A percentile compares a stretch with the other conserved stretches of the same genome.
phyloP scores from a whole-genome alignment of 2,113 vertebrate genomes.

The Pluvialis apricaria region DNA sequence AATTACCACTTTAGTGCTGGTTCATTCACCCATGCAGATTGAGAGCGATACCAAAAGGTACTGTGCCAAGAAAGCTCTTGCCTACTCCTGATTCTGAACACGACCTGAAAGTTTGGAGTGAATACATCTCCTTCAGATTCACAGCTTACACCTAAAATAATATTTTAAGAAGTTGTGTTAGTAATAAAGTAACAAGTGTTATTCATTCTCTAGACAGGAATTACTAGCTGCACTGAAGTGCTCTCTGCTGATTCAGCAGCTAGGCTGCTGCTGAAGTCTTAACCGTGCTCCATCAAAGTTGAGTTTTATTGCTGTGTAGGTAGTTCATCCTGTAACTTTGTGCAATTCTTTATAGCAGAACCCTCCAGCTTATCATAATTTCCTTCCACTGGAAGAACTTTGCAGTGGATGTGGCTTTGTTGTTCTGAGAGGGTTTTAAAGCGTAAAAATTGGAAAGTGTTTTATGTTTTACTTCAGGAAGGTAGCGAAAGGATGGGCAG shows the following conservation, averaged over 20 bases:
- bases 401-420: neutral
- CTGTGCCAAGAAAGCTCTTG: neutral
- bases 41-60: neutral
- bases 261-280: neutral
- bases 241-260: conserved; percentile 55
- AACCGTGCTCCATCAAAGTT: neutral
- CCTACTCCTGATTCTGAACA: neutral
- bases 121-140: neutral
- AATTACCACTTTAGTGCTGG: conserved; percentile 45
- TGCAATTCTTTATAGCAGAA: neutral
- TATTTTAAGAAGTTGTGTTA: conserved; percentile 31
- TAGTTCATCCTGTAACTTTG: neutral
- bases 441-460: neutral
- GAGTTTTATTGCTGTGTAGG: conserved; percentile 12
- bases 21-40: conserved; percentile 2
- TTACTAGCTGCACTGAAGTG: neutral
- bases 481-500: neutral
- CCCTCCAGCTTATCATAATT: conserved; percentile 1
- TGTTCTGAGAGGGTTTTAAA: neutral
- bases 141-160: conserved; percentile 34
- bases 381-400: neutral
- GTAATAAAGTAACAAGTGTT: conserved; percentile 23
- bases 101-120: neutral
- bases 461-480: neutral
- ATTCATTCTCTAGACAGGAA: neutral